Evolutionary conservation across 2,888 invertebrate genomes (phyloP).

Genomic region (Drosophila melanocephala): DNA sequence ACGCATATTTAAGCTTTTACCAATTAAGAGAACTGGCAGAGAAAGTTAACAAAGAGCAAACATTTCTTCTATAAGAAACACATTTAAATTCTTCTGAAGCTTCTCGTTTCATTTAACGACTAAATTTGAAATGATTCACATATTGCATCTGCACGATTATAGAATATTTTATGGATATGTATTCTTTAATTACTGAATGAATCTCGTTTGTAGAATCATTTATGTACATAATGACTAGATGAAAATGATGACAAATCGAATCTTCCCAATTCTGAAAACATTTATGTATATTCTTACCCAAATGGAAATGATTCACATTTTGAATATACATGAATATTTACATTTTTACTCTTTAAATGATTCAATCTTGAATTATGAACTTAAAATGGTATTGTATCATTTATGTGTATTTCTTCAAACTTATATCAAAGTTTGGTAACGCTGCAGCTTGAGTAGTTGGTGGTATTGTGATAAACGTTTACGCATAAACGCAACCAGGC

Average conservation of each 20-base stretch:
- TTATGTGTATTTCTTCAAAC: not conserved
- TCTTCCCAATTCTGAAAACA: not conserved
- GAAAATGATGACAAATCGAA: not conserved
- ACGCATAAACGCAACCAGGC: conserved; percentile 57
- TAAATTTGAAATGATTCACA: not conserved
- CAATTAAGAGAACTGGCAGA: not conserved
- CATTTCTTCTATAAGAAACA: not conserved
- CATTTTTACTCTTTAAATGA: not conserved
- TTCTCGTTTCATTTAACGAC: not conserved
- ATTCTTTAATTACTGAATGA: not conserved
- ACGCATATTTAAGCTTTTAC: not conserved
- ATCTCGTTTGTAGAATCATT: not conserved
- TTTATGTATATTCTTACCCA: not conserved
- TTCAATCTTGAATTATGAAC: not conserved
- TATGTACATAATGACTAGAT: not conserved
- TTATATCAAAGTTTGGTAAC: not conserved
- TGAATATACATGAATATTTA: not conserved
- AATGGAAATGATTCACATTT: not conserved
- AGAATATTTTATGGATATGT: not conserved
- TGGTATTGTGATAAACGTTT: conserved; percentile 26
- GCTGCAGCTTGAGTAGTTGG: not conserved
- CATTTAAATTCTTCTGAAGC: not conserved
- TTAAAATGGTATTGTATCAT: not conserved
- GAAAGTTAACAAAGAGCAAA: not conserved
- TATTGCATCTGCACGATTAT: not conserved